Conservation (phyloP, 2,888 invertebrate species). For the Dryobota labecula region DNA sequence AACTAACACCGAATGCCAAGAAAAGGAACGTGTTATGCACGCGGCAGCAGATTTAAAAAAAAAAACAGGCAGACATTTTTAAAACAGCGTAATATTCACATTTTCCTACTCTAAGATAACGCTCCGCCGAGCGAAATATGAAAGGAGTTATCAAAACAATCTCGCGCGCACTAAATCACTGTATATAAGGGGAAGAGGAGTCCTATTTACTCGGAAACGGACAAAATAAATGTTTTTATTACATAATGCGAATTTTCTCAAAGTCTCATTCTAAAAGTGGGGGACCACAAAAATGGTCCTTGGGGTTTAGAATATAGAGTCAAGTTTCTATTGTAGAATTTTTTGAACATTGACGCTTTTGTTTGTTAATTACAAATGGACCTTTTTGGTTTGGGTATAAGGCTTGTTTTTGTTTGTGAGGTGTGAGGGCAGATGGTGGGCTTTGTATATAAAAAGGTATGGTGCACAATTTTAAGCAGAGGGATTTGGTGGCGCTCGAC, state of each 20-base stretch:
- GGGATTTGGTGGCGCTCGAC: constrained; percentile 83
- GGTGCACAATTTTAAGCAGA: constrained; percentile 89
- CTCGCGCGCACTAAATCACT: constrained; percentile 89
- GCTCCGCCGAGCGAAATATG: constrained; percentile 87
- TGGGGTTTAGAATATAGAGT: constrained; percentile 65
- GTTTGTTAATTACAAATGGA: constrained; percentile 64
- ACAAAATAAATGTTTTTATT: constrained; percentile 90
- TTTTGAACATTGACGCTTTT: constrained; percentile 57
- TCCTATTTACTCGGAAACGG: constrained; percentile 89
- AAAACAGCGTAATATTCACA: constrained; percentile 81
- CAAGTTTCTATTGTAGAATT: constrained; percentile 66
- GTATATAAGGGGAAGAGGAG: constrained; percentile 89
- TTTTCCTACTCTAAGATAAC: constrained; percentile 88
- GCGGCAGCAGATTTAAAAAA: constrained; percentile 63
- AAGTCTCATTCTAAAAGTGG: constrained; percentile 77
- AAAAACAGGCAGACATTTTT: constrained; percentile 72
- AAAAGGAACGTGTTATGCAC: constrained; percentile 65
- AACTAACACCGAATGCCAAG: constrained; percentile 75
- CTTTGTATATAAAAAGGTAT: constrained; percentile 87
- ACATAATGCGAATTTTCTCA: constrained; percentile 90
- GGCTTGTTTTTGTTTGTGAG: constrained; percentile 70
- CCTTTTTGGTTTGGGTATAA: constrained; percentile 63
- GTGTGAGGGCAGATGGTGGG: constrained; percentile 74
- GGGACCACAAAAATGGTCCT: constrained; percentile 67
- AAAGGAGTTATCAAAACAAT: constrained; percentile 90